Evolutionary conservation across 1,140 invertebrate species (phyloP), one percentile per base, ranked within the genome.

Genomic region (Bombus polaris): DNA sequence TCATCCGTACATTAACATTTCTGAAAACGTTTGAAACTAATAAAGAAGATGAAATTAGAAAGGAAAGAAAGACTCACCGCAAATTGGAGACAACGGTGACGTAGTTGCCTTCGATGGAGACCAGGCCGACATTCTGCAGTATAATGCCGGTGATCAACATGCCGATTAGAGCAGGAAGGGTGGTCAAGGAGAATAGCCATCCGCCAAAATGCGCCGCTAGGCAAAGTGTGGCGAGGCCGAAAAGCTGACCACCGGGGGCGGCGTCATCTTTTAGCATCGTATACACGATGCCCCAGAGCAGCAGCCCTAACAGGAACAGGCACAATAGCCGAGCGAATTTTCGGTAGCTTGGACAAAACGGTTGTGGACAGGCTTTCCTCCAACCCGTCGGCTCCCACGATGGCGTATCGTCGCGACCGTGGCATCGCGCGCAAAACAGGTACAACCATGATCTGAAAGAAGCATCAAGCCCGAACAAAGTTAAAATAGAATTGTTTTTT

Each of bases 101-200:
- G 92, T 97, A 97, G 44, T 95, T 94, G 2, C 96, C 96, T 82
- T 97, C 96, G 91, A 98, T 97, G 91, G 96, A 94, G 37, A 98
- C 96, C 90, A 97, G 96, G n/a, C 97, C 97, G 25, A 97, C 94
- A 93, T 98, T 98, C 93, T 97, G 97, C 91, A 98, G 96, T 25
- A 98, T 88, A 57, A 98, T 96, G 81, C 98, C 98, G 39, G 97
- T 97, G 83, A 98, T 91, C 18, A 98, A 96, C 98, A 98, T 98
- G 28, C 98, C 98, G 89, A 98, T 97, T 1, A 99, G 95, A 1
- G 98, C 96, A 13, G 98, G 98, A 84, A 99, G 94, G 5, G 97
- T 97, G n/a, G 97, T 96, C 47, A 98, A 94, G 42, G 97, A 97
- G 84, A 97, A 94, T 10, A 98, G 89, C 96, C 97, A 97, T 70